Conservation (phyloP, 2,888 invertebrate genomes). For the Melitaea athalia region DNA sequence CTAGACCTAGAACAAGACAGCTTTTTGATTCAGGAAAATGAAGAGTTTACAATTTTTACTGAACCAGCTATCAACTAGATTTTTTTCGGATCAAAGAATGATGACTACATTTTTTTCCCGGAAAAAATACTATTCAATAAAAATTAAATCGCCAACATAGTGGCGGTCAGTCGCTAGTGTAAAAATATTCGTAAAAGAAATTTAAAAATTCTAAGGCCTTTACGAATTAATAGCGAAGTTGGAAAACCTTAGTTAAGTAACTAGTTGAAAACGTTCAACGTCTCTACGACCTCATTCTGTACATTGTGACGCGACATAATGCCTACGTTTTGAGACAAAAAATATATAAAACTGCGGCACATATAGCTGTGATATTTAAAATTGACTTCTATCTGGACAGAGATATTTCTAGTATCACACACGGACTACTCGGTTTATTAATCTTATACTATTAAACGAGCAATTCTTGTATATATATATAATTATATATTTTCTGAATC, state of each 20-base stretch:
- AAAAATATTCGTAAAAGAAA: conserved; percentile 11
- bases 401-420: background rate
- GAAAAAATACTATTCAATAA: too few relatives aligned
- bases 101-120: too few relatives aligned
- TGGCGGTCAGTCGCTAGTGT: background rate
- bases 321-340: conserved; percentile 24
- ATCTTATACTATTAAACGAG: too few relatives aligned
- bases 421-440: background rate
- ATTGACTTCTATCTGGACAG: conserved; percentile 12
- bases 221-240: conserved; percentile 24
- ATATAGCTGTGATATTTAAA: conserved; percentile 26
- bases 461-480: too few relatives aligned
- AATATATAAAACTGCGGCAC: conserved; percentile 10
- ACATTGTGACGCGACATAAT: conserved; percentile 28
- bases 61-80: too few relatives aligned
- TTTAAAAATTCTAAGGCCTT: conserved; percentile 23
- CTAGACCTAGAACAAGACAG: too few relatives aligned
- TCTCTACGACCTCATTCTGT: conserved; percentile 35
- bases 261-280: conserved; percentile 32
- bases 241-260: conserved; percentile 33
- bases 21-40: too few relatives aligned
- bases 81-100: too few relatives aligned
- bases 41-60: too few relatives aligned
- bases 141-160: background rate
- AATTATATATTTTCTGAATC: too few relatives aligned